phyloP scores from a whole-genome alignment of 2,113 vertebrate genomes.

The Ophiodon elongatus region DNA sequence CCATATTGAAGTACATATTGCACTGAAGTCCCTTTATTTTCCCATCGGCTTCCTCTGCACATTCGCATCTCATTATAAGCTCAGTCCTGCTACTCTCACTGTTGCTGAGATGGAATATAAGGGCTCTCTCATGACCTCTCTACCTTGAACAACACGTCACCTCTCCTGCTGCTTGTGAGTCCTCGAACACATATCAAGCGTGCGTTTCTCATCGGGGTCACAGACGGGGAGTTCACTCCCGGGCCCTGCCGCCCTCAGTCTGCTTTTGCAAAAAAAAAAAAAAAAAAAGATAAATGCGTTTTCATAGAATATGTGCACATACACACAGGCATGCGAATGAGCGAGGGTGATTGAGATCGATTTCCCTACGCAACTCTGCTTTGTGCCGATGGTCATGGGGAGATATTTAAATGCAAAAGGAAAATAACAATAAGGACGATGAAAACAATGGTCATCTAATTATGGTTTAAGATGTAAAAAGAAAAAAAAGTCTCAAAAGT shows the following conservation, averaged over 20 bases:
- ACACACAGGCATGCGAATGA: conserved; percentile 19
- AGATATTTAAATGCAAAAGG: conserved; percentile 47
- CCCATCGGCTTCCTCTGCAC: conserved; percentile 4
- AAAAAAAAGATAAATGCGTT: neutral
- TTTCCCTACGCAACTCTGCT: conserved; percentile 15
- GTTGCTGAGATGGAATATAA: conserved; percentile 76
- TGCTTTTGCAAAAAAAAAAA: conserved; percentile 33
- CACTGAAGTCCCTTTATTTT: neutral
- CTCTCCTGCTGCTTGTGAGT: conserved; percentile 66
- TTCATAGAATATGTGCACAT: conserved; percentile 35
- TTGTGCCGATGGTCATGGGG: conserved; percentile 23
- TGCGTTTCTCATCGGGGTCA: conserved; percentile 33
- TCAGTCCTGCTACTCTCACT: conserved; percentile 60
- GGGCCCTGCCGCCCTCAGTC: neutral
- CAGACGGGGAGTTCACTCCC: neutral
- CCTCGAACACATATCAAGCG: conserved; percentile 57
- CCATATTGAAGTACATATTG: neutral
- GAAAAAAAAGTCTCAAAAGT: conserved; percentile 76
- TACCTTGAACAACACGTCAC: conserved; percentile 74
- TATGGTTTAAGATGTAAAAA: conserved; percentile 80
- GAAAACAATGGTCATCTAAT: conserved; percentile 78
- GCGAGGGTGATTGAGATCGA: conserved; percentile 3
- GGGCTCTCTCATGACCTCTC: conserved; percentile 80
- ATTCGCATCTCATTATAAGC: conserved; percentile 14
- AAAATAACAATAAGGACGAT: conserved; percentile 86